These are phyloP conservation scores for Furnarius figulus DNA, from an alignment of 2,113 vertebrate species.

Conservation along the genomic window DNA sequence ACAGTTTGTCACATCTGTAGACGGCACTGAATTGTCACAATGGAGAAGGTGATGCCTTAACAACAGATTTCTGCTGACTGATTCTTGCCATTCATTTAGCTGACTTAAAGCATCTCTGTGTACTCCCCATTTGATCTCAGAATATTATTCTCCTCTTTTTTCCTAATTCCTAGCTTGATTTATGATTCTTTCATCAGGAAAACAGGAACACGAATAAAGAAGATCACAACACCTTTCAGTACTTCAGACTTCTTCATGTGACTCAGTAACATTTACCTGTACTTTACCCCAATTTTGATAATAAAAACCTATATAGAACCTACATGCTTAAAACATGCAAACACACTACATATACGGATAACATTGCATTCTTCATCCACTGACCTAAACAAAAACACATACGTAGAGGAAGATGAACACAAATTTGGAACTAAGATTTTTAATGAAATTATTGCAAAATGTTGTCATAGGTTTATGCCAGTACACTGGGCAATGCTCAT, in stretches of 20 bases:
- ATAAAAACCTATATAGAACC: background rate
- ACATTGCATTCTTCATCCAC: background rate
- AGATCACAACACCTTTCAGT: background rate
- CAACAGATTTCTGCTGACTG: background rate
- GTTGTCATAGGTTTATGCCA: background rate
- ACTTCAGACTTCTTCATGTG: background rate
- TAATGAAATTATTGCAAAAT: background rate
- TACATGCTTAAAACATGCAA: background rate
- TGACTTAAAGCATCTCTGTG: background rate
- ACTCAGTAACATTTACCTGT: background rate
- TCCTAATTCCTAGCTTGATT: background rate
- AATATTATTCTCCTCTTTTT: background rate
- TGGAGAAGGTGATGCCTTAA: background rate
- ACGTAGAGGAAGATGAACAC: background rate
- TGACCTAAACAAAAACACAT: background rate
- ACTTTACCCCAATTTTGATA: background rate
- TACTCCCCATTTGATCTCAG: background rate
- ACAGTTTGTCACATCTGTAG: background rate
- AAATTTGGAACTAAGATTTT: background rate
- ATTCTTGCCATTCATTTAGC: background rate
- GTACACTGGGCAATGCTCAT: background rate
- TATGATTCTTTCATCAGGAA: background rate
- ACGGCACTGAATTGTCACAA: background rate
- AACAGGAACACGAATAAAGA: background rate
- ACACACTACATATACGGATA: background rate